phyloP scores from a whole-genome alignment of 2,888 invertebrate species.

The Drosophila testacea region DNA sequence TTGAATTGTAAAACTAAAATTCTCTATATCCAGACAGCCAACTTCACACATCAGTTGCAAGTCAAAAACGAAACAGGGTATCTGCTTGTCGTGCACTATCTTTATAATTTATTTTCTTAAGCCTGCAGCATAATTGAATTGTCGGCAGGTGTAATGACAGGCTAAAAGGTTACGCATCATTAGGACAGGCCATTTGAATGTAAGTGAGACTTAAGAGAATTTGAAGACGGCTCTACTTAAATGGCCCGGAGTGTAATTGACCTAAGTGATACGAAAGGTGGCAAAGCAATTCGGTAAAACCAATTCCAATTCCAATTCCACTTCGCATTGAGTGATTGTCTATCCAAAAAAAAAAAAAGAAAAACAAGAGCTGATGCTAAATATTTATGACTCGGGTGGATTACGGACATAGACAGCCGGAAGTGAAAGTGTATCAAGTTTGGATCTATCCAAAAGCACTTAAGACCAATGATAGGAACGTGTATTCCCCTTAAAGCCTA shows the following conservation, averaged over 20 bases:
- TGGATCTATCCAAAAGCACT: conserved; percentile 36
- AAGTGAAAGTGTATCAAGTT: neutral
- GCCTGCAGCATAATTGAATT: conserved; percentile 46
- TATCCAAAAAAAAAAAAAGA: neutral
- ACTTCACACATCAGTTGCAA: neutral
- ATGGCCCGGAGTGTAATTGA: conserved; percentile 32
- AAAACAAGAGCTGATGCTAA: conserved; percentile 25
- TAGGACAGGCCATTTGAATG: conserved; percentile 18
- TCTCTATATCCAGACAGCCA: neutral
- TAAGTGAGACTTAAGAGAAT: conserved; percentile 4
- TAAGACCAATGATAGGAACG: conserved; percentile 50
- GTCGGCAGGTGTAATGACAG: conserved; percentile 47
- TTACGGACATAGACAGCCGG: conserved; percentile 18
- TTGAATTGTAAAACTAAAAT: neutral
- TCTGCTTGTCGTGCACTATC: neutral
- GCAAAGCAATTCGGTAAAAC: conserved; percentile 9
- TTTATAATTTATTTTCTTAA: neutral
- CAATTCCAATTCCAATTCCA: conserved; percentile 20
- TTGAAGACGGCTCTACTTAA: conserved; percentile 14
- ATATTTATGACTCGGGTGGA: conserved; percentile 41
- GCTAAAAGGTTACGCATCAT: conserved; percentile 58
- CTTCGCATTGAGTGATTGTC: conserved; percentile 49
- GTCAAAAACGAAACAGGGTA: neutral
- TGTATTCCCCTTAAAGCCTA: conserved; percentile 19
- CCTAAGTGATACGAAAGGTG: conserved; percentile 42